Percentiles rank a stretch among this genome's conserved stretches.
These are phyloP conservation scores for Deladenus siricidicola DNA, from an alignment of 2,888 invertebrate species.

Conservation along the genomic window DNA sequence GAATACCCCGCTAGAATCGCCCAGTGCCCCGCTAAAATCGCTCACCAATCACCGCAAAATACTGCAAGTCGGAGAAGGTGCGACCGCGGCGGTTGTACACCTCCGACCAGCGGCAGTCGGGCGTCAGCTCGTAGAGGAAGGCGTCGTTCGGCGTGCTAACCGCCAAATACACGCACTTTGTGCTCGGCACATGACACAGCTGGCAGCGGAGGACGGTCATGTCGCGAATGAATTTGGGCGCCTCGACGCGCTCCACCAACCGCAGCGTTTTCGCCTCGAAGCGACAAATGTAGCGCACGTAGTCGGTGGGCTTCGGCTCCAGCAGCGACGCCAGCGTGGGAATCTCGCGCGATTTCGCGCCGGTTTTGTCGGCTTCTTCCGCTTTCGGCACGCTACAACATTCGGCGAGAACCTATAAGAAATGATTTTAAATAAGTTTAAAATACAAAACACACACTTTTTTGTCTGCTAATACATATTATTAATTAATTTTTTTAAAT, in stretches of 20 bases:
- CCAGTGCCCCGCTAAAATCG: too few relatives aligned
- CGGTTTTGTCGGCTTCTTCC: too few relatives aligned
- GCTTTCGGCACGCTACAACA: too few relatives aligned
- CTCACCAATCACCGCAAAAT: conserved; percentile 26
- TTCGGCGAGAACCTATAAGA: too few relatives aligned
- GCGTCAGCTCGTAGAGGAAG: conserved; percentile 23
- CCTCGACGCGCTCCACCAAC: conserved; percentile 19
- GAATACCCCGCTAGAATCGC: neutral
- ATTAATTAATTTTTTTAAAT: too few relatives aligned
- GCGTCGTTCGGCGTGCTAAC: conserved; percentile 27
- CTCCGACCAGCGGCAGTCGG: conserved; percentile 25
- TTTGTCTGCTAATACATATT: too few relatives aligned
- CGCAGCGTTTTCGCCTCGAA: conserved; percentile 21
- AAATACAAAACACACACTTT: too few relatives aligned
- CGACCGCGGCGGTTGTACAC: conserved; percentile 18
- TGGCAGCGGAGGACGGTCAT: conserved; percentile 19
- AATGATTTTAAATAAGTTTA: too few relatives aligned
- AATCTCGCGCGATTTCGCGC: too few relatives aligned
- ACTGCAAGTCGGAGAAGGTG: conserved; percentile 17
- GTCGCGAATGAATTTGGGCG: conserved; percentile 25
- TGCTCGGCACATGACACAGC: conserved; percentile 19
- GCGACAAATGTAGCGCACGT: conserved; percentile 10
- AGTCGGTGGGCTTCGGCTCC: neutral
- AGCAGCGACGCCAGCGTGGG: too few relatives aligned
- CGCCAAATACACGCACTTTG: conserved; percentile 25